Evolutionary conservation across 1,140 invertebrate genomes (phyloP).

Genomic region (Frieseomelitta varia): DNA sequence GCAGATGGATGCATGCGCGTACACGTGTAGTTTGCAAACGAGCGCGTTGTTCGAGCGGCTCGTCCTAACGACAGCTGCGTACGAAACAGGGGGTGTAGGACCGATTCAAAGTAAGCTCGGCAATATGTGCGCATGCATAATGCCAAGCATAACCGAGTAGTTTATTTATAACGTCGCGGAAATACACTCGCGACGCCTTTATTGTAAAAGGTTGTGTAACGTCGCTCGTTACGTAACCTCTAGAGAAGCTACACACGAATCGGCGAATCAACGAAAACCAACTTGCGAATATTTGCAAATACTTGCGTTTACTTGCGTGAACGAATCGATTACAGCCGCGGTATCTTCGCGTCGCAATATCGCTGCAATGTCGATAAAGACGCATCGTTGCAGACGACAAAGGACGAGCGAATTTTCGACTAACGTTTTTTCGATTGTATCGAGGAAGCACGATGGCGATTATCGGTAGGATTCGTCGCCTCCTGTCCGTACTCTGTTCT

Average conservation of each 20-base stretch:
- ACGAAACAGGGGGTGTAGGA: not conserved
- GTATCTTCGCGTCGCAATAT: no score
- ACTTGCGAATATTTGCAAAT: no score
- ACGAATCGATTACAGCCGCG: no score
- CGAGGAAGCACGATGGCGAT: not conserved
- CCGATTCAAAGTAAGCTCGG: conserved; percentile 57
- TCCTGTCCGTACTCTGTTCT: not conserved
- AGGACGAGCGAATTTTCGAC: not conserved
- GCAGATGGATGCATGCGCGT: no score
- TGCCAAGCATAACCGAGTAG: conserved; percentile 75
- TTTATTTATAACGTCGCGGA: conserved; percentile 79
- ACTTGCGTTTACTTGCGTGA: no score
- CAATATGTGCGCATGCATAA: conserved; percentile 74
- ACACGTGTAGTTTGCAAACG: no score
- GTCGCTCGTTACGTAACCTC: conserved; percentile 67
- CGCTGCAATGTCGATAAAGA: no score
- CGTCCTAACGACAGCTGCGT: no score
- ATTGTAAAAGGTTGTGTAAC: conserved; percentile 78
- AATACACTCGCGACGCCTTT: conserved; percentile 74
- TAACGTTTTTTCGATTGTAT: not conserved
- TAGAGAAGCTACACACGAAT: conserved; percentile 10
- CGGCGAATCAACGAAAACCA: not conserved
- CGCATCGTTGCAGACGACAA: not conserved
- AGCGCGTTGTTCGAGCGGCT: no score
- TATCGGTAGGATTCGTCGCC: not conserved